phyloP scores from a whole-genome alignment of 2,113 vertebrate species.

The Eupsittula cactorum region DNA sequence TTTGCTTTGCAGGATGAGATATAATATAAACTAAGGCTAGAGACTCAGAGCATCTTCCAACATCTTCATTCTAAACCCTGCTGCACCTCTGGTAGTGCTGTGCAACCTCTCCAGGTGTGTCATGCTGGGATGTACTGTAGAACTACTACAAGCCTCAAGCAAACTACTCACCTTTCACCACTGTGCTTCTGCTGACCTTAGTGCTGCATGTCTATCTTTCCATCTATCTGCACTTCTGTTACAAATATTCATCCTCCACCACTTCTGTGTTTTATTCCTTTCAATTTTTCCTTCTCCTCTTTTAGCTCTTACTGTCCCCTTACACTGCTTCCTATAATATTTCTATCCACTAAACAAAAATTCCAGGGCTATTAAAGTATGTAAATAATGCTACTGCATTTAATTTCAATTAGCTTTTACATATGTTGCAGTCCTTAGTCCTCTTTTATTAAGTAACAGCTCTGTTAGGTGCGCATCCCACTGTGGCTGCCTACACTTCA shows the following conservation, averaged over 20 bases:
- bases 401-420: background rate
- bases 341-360: background rate
- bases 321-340: background rate
- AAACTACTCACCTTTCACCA: background rate
- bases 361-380: background rate
- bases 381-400: background rate
- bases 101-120: background rate
- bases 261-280: background rate
- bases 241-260: background rate
- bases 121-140: background rate
- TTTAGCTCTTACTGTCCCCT: background rate
- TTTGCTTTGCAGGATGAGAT: background rate
- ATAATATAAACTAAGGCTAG: background rate
- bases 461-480: background rate
- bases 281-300: background rate
- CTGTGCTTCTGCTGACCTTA: background rate
- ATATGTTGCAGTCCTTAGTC: background rate
- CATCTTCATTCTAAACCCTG: background rate
- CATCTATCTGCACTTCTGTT: background rate
- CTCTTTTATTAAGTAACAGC: background rate
- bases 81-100: background rate
- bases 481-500: background rate
- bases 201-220: too few species aligned
- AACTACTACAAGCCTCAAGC: background rate
- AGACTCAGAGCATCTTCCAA: background rate